These are phyloP conservation scores for Elaphurus davidianus DNA, from an alignment of 2,113 vertebrate genomes.

Conservation along the genomic window DNA sequence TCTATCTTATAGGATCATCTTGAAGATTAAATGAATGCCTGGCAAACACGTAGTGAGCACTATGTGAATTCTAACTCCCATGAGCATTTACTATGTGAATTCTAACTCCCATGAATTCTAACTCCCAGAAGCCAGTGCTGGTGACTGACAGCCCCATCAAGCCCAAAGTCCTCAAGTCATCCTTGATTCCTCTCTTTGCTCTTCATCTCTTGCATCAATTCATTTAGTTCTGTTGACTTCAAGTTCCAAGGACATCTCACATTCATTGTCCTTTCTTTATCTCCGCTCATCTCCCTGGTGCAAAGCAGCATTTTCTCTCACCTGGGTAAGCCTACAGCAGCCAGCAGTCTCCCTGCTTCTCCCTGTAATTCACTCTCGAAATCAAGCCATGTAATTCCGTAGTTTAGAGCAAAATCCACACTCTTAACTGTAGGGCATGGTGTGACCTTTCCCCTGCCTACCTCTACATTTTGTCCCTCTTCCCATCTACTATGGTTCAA, in stretches of 20 bases:
- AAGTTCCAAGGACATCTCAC: not conserved
- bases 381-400: not conserved
- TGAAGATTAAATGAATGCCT: not conserved
- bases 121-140: not conserved
- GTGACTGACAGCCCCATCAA: not conserved
- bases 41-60: not conserved
- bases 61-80: not conserved
- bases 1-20: not conserved
- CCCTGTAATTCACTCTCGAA: not conserved
- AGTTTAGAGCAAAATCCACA: not conserved
- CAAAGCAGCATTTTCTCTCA: not conserved
- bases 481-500: not conserved
- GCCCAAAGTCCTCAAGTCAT: no score
- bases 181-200: not conserved
- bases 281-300: no score
- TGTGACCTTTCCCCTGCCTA: not conserved
- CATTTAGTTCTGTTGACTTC: not conserved
- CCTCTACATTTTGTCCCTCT: not conserved
- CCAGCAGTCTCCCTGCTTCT: not conserved
- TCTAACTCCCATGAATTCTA: not conserved
- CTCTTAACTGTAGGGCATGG: not conserved
- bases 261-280: not conserved
- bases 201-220: not conserved
- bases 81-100: not conserved
- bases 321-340: not conserved